Evolutionary conservation across 2,888 invertebrate genomes (phyloP), one percentile per base, ranked within the genome.

Genomic region (Plemyria rubiginata): DNA sequence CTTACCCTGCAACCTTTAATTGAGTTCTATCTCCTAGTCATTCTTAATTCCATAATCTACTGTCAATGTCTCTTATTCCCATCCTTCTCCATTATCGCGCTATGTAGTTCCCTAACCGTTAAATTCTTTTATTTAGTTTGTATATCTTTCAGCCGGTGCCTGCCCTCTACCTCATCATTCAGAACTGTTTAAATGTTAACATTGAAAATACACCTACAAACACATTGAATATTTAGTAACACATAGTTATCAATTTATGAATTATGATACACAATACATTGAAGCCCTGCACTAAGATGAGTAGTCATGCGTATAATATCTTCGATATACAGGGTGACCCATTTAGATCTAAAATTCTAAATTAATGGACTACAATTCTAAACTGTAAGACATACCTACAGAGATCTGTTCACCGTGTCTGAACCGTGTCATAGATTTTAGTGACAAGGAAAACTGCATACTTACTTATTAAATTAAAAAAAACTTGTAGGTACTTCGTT

Each of bases 1-100:
- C 61, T 45, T 70, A 70, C 68, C 68, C 68, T 70, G 68, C 68
- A 61, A 61, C 60, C 67, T 63, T 59, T 32, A 49, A 52, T 60
- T 60, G 53, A 55, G 59, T 49, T 50, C 52, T 63, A 58, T 54
- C 56, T 46, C 36, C 36, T 57, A 59, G 51, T 62, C 36, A 54
- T 60, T 43, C 13, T 32, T 41, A 36, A 43, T 51, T 48, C 51
- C 54, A 52, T 12, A 51, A 8, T 22, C 52, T 28, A 52, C 46
- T 36, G n/a, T 38, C 43, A 41, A 46, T 46, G 15, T 36, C n/a
- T 29, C 4, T 45, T 46, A 45, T 45, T 36, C 40, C 36, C 40
- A 49, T 8, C 38, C 46, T 38, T 40, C 28, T 56, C n/a, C 49
- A 45, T 53, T 29, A 53, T 40, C 54, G 12, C 15, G 32, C 29